Evolutionary conservation across 2,888 invertebrate genomes (phyloP).

Genomic region (Epinotia demarniana): DNA sequence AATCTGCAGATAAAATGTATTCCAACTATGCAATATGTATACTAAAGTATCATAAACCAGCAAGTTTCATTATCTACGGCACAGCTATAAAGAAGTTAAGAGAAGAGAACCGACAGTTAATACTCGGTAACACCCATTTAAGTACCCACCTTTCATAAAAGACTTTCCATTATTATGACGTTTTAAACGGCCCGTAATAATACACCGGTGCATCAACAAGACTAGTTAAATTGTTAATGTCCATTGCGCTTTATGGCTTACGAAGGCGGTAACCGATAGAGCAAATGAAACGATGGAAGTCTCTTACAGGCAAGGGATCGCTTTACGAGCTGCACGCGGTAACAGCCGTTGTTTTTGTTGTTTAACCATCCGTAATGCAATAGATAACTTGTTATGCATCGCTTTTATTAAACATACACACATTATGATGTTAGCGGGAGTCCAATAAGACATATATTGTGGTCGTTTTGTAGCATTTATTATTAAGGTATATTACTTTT

Average conservation of each 20-base stretch:
- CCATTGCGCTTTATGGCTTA: slow-evolving; percentile 35
- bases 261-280: slow-evolving; percentile 26
- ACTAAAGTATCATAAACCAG: not conserved
- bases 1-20: not conserved
- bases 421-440: slow-evolving; percentile 20
- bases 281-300: slow-evolving; percentile 35
- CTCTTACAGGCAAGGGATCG: not conserved
- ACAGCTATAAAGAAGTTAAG: slow-evolving; percentile 38
- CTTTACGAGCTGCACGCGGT: slow-evolving; percentile 42
- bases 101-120: slow-evolving; percentile 33
- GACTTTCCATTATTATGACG: slow-evolving; percentile 44
- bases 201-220: slow-evolving; percentile 19
- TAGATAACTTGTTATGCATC: slow-evolving; percentile 51
- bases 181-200: slow-evolving; percentile 40
- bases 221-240: slow-evolving; percentile 15
- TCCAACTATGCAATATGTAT: not conserved
- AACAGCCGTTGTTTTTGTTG: slow-evolving; percentile 52
- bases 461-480: slow-evolving; percentile 14
- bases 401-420: slow-evolving; percentile 28
- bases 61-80: slow-evolving; percentile 23
- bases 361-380: slow-evolving; percentile 50
- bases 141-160: slow-evolving; percentile 38
- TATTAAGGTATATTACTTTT: slow-evolving; percentile 8
- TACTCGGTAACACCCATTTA: slow-evolving; percentile 42
- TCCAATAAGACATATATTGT: slow-evolving; percentile 22